Evolutionary conservation across 2,888 invertebrate species (phyloP).

Genomic region (Trisateles emortualis): DNA sequence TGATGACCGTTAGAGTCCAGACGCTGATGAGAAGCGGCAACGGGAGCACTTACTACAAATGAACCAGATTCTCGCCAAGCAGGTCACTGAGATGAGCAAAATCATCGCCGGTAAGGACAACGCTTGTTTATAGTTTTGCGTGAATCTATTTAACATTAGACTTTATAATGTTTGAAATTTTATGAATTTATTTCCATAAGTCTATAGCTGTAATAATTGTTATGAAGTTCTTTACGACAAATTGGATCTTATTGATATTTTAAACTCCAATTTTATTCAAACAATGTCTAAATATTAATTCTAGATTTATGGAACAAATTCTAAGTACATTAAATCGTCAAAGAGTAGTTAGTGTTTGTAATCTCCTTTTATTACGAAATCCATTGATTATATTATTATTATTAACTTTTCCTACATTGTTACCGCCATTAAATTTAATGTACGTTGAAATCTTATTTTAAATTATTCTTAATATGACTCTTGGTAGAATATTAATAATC

Average conservation of each 20-base stretch:
- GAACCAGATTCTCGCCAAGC: conserved; percentile 96
- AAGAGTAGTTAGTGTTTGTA: background rate
- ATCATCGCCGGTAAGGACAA: conserved; percentile 95
- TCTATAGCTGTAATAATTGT: no score
- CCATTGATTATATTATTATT: background rate
- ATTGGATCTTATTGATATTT: no score
- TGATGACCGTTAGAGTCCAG: conserved; percentile 88
- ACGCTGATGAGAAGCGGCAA: conserved; percentile 94
- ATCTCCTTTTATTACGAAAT: background rate
- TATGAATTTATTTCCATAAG: conserved; percentile 11
- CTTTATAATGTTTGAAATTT: conserved; percentile 12
- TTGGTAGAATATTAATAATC: background rate
- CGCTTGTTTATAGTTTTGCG: conserved; percentile 40
- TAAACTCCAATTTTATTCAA: no score
- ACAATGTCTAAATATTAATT: no score
- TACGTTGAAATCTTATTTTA: conserved; percentile 18
- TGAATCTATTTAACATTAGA: conserved; percentile 23
- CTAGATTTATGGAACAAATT: conserved; percentile 13
- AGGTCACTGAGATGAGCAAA: conserved; percentile 98
- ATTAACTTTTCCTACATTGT: background rate
- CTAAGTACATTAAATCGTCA: conserved; percentile 9
- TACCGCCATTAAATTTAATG: conserved; percentile 1
- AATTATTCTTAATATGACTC: conserved; percentile 34
- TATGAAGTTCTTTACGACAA: no score
- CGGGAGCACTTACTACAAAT: conserved; percentile 95